A percentile compares a stretch with the other conserved stretches of the same genome.
These are phyloP conservation scores for Strigamia crassipes DNA, from an alignment of 2,888 invertebrate genomes.

Conservation along the genomic window DNA sequence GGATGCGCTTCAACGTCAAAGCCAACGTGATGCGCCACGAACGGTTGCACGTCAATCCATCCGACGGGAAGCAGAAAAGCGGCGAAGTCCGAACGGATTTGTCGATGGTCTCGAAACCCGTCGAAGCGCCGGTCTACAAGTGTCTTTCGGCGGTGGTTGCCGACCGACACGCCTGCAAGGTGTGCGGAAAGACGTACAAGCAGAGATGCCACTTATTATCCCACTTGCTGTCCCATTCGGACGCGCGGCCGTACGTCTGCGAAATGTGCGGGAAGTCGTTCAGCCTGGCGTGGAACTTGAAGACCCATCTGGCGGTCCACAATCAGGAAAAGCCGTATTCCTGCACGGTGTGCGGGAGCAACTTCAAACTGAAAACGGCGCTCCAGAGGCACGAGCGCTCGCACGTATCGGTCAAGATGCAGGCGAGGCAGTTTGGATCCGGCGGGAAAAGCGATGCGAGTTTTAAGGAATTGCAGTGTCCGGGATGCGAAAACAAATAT, in stretches of 20 bases:
- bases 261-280: slow-evolving; percentile 44
- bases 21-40: slow-evolving; percentile 42
- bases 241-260: slow-evolving; percentile 33
- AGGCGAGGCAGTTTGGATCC: background rate
- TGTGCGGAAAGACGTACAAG: slow-evolving; percentile 45
- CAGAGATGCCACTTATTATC: slow-evolving; percentile 44
- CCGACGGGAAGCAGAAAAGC: background rate
- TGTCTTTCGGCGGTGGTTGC: background rate
- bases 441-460: background rate
- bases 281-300: slow-evolving; percentile 45
- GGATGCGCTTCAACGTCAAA: slow-evolving; percentile 45
- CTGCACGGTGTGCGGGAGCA: slow-evolving; percentile 41
- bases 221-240: slow-evolving; percentile 45
- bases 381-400: slow-evolving; percentile 44
- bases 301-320: slow-evolving; percentile 44
- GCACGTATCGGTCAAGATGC: background rate
- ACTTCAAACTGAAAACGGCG: slow-evolving; percentile 44
- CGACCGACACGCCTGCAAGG: slow-evolving; percentile 39
- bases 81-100: background rate
- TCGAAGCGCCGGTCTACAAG: background rate
- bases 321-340: slow-evolving; percentile 45
- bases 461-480: background rate
- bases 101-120: background rate
- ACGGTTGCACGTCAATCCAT: background rate
- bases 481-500: background rate